Evolutionary conservation across 35 echinoderm and acorn worm species (phyloP).

Genomic region (Patiria miniata): DNA sequence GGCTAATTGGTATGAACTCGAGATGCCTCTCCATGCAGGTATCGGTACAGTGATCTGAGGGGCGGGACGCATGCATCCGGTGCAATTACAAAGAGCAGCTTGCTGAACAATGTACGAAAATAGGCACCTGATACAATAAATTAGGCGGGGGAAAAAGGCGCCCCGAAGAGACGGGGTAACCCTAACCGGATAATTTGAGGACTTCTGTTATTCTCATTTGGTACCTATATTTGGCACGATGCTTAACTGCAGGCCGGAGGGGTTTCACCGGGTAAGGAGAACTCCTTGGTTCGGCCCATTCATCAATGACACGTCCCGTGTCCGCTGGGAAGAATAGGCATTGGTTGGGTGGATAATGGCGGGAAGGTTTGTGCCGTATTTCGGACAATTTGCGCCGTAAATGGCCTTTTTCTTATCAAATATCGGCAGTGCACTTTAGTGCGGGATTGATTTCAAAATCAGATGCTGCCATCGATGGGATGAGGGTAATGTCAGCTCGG

Average conservation of each 20-base stretch:
- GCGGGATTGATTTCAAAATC: conserved; percentile 17
- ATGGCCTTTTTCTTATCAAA: background rate
- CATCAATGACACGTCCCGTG: background rate
- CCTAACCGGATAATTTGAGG: conserved; percentile 7
- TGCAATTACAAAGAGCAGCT: too few species aligned
- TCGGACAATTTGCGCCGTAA: too few species aligned
- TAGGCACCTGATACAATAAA: too few species aligned
- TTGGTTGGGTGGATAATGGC: background rate
- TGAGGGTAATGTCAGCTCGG: too few species aligned
- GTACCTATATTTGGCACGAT: background rate
- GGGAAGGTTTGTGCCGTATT: background rate
- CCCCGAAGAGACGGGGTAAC: background rate
- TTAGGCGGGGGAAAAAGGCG: background rate
- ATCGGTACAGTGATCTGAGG: too few species aligned
- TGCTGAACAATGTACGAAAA: too few species aligned
- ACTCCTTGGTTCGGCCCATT: background rate
- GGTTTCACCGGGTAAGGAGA: background rate
- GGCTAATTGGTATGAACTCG: too few species aligned
- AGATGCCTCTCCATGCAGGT: too few species aligned
- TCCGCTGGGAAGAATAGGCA: background rate
- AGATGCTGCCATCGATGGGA: background rate
- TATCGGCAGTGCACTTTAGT: conserved; percentile 11
- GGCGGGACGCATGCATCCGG: too few species aligned
- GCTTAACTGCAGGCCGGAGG: background rate
- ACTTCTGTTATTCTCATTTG: background rate